These are phyloP conservation scores for Peromyscus nudipes DNA, from an alignment of 2,797 vertebrate species.

Conservation along the genomic window DNA sequence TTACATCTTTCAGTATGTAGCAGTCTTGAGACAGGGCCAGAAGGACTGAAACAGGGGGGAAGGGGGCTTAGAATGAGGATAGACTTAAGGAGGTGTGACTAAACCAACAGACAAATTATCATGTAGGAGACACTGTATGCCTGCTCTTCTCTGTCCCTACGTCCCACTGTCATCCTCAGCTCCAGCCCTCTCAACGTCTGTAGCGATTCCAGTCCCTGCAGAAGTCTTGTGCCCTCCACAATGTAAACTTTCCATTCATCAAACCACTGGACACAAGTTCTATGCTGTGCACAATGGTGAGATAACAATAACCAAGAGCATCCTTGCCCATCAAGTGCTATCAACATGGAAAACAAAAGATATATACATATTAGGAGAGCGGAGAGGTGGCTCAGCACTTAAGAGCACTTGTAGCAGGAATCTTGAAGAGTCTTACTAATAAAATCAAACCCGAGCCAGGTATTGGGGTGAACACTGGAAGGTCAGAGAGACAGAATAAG, in stretches of 20 bases:
- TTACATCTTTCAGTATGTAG: background rate
- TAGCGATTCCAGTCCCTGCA: background rate
- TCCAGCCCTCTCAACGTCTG: background rate
- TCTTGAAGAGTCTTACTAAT: too few relatives aligned
- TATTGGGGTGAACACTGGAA: too few relatives aligned
- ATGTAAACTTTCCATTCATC: background rate
- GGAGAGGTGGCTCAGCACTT: background rate
- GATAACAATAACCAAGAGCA: background rate
- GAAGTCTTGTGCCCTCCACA: background rate
- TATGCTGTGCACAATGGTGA: background rate
- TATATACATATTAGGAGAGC: background rate
- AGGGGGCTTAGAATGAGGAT: background rate
- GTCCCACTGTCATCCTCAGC: background rate
- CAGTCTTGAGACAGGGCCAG: background rate
- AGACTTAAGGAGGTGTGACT: background rate
- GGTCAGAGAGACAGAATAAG: too few relatives aligned
- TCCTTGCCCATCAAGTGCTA: background rate
- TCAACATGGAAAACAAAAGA: background rate
- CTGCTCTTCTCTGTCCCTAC: background rate
- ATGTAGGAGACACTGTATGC: background rate
- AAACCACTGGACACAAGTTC: rapidly evolving
- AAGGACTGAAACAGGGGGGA: background rate
- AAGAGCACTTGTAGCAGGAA: too few relatives aligned
- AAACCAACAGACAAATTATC: background rate
- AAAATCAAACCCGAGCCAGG: too few relatives aligned